Percentiles rank a stretch among this genome's conserved stretches.
Evolutionary conservation across 2,888 invertebrate genomes (phyloP).

Genomic region (Oscheius sp.): DNA sequence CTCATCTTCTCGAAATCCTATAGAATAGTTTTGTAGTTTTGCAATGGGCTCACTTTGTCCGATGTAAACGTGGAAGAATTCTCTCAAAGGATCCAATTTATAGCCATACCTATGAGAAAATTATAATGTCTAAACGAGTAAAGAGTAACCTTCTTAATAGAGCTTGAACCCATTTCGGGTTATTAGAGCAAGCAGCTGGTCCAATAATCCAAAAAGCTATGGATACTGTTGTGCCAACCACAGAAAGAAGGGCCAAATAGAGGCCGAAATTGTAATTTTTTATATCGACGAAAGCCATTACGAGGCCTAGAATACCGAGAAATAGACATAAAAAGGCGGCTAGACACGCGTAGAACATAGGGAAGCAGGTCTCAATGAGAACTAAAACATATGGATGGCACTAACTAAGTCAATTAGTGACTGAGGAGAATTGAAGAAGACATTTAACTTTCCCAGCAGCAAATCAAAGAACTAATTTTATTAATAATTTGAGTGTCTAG

Average conservation of each 20-base stretch:
- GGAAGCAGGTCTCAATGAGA: too few relatives aligned
- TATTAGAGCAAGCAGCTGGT: conserved; percentile 33
- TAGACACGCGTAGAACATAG: conserved; percentile 44
- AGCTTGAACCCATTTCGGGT: conserved; percentile 31
- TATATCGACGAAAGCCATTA: conserved; percentile 35
- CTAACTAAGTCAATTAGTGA: conserved; percentile 27
- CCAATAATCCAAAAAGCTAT: conserved; percentile 44
- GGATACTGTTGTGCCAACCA: conserved; percentile 40
- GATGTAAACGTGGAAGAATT: conserved; percentile 5
- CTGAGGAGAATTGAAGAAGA: too few relatives aligned
- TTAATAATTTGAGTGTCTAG: too few relatives aligned
- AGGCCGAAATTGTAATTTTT: conserved; percentile 40
- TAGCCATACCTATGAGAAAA: conserved; percentile 21
- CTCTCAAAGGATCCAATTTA: conserved; percentile 15
- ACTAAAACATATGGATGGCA: too few relatives aligned
- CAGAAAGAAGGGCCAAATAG: conserved; percentile 37
- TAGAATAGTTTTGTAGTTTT: neutral
- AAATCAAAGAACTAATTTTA: too few relatives aligned
- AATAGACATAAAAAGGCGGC: conserved; percentile 34
- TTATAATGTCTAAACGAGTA: neutral
- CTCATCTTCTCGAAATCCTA: conserved; percentile 13
- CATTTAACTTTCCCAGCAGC: too few relatives aligned
- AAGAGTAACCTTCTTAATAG: neutral
- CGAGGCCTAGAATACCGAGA: conserved; percentile 33
- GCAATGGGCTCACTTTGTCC: neutral